Evolutionary conservation across 2,888 invertebrate species (phyloP), one percentile per base, ranked within the genome.

Genomic region (Lithophane semibrunnea): DNA sequence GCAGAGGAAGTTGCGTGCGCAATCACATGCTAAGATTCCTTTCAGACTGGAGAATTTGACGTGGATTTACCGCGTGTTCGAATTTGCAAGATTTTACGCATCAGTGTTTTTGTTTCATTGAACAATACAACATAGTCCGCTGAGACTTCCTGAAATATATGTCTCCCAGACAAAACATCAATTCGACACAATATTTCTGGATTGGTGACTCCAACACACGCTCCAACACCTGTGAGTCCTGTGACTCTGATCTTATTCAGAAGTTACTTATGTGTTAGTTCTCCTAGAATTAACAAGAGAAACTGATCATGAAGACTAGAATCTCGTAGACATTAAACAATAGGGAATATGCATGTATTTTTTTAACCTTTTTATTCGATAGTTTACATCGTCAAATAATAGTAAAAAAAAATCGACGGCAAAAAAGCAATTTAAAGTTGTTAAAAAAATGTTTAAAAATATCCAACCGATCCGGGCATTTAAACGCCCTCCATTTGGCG

Each of bases 1-100:
- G 79, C 73, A 10, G 71, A 69, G 77, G 80, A 87, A 75, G 60
- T 79, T 61, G 73, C 78, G 77, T 79, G 80, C n/a, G 73, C 74
- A 72, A 44, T 77, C 44, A 63, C 10, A 73, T 67, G 58, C 18
- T 61, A 12, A 70, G 60, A 56, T 29, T 5, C 71, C 58, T 74
- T 77, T 60, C 74, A 74, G 72, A 82, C 52, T 49, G 54, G 18
- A 21, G 16, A 60, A 24, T 13, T 24, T 21, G 42, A n/a, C 37
- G 49, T 24, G 66, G 47, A 37, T 60, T 37, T 79, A 13, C 3
- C n/a, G 54, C 0, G 18, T 52, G 49, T 42, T 42, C 4, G 37
- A 37, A 3, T 37, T 37, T 37, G 37, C 37, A 37, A 37, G 5
- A 37, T 5, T 37, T 37, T 37, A 37, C 37, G 37, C 37, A 37